Evolutionary conservation across 2,113 vertebrate genomes (phyloP).

Genomic region (Mobula birostris): DNA sequence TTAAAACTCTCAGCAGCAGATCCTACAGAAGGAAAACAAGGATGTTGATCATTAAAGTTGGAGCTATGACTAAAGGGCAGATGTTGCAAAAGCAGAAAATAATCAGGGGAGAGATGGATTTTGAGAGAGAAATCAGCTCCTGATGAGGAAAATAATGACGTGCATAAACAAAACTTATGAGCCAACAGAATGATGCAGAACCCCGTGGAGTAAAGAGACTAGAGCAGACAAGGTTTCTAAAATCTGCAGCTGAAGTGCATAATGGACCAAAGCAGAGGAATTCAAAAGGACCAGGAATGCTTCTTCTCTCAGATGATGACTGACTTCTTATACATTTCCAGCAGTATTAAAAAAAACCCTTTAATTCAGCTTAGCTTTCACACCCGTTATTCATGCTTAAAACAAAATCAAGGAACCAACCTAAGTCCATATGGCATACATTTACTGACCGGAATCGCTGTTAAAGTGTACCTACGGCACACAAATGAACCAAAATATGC

Average conservation of each 20-base stretch:
- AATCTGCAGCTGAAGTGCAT: background rate
- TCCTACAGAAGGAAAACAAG: background rate
- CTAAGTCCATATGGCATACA: background rate
- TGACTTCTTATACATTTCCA: background rate
- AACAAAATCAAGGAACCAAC: background rate
- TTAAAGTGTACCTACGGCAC: background rate
- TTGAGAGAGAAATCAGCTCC: background rate
- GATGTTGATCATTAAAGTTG: background rate
- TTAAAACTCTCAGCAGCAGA: background rate
- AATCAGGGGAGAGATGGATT: background rate
- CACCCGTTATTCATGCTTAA: background rate
- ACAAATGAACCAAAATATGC: background rate
- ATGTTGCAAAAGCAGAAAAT: background rate
- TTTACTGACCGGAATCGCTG: background rate
- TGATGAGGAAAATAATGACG: background rate
- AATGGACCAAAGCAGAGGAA: background rate
- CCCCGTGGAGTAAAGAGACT: background rate
- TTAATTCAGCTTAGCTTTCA: background rate
- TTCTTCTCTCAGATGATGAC: background rate
- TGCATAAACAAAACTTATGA: background rate
- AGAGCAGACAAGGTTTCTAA: background rate
- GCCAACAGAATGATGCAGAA: background rate
- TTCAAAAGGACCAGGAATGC: background rate
- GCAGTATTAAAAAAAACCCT: background rate
- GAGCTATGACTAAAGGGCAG: background rate